Conservation (phyloP, 2,113 vertebrate species). For the Rhinoderma darwinii region DNA sequence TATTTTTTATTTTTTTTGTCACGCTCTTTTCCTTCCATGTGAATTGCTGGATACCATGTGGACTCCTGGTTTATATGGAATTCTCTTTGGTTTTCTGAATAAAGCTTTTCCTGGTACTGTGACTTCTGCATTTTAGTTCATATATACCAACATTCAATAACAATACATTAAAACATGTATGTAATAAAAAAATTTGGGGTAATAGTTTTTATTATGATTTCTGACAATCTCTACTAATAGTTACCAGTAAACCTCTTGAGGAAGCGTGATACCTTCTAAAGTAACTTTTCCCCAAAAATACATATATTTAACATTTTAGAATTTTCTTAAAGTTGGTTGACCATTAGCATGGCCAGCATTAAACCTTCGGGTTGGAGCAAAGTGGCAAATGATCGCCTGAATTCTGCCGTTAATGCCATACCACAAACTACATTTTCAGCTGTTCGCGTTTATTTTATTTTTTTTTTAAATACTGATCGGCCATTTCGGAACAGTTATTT, state of each 20-base stretch:
- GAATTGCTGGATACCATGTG: neutral
- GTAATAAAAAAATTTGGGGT: neutral
- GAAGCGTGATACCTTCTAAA: neutral
- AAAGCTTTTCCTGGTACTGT: constrained; percentile 51
- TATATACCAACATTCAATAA: neutral
- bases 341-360: no score
- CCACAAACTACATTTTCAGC: no score
- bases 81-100: constrained; percentile 51
- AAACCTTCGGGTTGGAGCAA: no score
- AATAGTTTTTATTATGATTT: neutral
- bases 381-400: no score
- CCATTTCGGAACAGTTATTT: no score
- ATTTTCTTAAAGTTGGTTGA: no score
- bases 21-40: neutral
- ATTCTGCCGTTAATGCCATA: no score
- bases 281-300: no score
- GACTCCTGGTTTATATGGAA: constrained; percentile 28
- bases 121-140: constrained; percentile 4
- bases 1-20: neutral
- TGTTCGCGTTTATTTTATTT: no score
- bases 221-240: neutral
- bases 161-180: neutral
- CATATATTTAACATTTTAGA: no score
- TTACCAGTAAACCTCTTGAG: neutral
- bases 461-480: no score